Percentiles rank a stretch among this genome's conserved stretches.
Conservation (phyloP, 1,140 invertebrate genomes). For the Heliconius hermathena region DNA sequence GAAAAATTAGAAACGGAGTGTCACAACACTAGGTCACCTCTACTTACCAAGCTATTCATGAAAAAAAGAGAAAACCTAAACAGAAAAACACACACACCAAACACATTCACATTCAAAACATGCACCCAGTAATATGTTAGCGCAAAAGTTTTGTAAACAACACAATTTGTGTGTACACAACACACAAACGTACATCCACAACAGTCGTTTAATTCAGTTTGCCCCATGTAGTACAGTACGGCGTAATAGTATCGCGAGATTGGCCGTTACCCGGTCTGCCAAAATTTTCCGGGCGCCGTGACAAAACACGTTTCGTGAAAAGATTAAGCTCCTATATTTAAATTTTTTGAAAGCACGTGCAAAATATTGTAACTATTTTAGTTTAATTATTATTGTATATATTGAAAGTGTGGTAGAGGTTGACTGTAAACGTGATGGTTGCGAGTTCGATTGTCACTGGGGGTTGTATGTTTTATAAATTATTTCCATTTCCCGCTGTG, state of each 20-base stretch:
- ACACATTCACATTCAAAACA: neutral
- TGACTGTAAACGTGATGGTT: too few relatives aligned
- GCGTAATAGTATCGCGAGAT: conserved; percentile 14
- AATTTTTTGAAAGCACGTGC: neutral
- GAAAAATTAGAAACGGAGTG: too few relatives aligned
- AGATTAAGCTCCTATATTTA: neutral
- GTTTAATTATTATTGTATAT: neutral
- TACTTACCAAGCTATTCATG: too few relatives aligned
- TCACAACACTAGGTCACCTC: too few relatives aligned
- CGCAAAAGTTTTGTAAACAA: neutral
- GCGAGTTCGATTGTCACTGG: too few relatives aligned
- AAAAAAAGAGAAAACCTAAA: too few relatives aligned
- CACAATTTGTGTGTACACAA: neutral
- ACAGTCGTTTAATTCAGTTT: conserved; percentile 14
- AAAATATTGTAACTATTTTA: neutral
- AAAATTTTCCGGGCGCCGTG: conserved; percentile 4
- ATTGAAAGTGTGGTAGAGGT: too few relatives aligned
- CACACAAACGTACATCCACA: neutral
- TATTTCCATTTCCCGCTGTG: too few relatives aligned
- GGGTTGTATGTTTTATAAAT: too few relatives aligned
- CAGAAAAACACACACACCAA: neutral
- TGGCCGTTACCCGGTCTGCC: conserved; percentile 5
- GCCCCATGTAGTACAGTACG: neutral
- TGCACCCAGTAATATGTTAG: conserved; percentile 11
- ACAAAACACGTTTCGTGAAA: neutral